A percentile compares a stretch with the other conserved stretches of the same genome.
phyloP scores from a whole-genome alignment of 2,113 vertebrate genomes.

The Murina feae region DNA sequence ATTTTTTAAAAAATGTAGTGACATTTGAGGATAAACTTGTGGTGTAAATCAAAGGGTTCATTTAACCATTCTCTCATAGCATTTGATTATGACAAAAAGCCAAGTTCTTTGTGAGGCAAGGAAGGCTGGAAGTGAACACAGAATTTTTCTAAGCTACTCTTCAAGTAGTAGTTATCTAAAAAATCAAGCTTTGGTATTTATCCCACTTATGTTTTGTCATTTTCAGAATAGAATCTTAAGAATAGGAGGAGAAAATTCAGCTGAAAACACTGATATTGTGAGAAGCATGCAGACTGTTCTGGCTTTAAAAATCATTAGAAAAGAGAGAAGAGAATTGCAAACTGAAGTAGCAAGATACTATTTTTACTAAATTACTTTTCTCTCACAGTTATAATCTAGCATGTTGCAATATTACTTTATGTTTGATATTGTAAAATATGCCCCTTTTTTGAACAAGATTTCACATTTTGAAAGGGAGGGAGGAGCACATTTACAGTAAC shows the following conservation, averaged over 20 bases:
- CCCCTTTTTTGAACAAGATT: constrained; percentile 49
- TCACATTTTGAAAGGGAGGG: constrained; percentile 48
- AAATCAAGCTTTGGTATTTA: constrained; percentile 48
- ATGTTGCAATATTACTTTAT: constrained; percentile 34
- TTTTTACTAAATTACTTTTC: constrained; percentile 46
- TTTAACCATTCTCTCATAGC: constrained; percentile 52
- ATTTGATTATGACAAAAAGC: constrained; percentile 57
- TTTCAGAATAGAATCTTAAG: constrained; percentile 41
- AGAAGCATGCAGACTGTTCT: constrained; percentile 32
- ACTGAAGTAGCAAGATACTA: constrained; percentile 17
- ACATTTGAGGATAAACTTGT: constrained; percentile 45
- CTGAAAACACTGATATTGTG: constrained; percentile 26
- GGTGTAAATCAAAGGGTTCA: constrained; percentile 45
- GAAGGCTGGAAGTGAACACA: constrained; percentile 37
- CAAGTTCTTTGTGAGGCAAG: constrained; percentile 29
- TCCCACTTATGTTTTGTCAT: constrained; percentile 48
- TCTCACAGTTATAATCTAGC: neutral
- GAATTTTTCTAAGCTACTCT: constrained; percentile 28
- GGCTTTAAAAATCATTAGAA: constrained; percentile 54
- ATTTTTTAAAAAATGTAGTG: constrained; percentile 29
- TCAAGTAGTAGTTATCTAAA: constrained; percentile 41
- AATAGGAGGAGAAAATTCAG: constrained; percentile 32
- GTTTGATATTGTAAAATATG: constrained; percentile 54
- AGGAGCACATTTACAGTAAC: constrained; percentile 42
- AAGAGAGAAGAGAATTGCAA: constrained; percentile 29